Evolutionary conservation across 2,113 vertebrate genomes (phyloP).

Genomic region (Platichthys flesus): DNA sequence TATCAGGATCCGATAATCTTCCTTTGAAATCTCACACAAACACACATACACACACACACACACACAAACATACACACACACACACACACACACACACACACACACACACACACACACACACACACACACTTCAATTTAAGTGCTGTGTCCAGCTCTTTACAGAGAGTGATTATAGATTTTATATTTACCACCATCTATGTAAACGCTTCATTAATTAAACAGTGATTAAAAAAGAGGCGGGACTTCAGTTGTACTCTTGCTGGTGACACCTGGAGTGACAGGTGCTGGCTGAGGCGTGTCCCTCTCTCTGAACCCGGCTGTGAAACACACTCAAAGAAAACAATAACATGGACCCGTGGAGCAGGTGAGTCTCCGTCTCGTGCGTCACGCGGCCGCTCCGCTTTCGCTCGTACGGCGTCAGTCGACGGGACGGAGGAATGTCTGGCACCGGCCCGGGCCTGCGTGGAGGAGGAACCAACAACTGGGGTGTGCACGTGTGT

Average conservation of each 20-base stretch:
- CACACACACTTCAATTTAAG: too few relatives aligned
- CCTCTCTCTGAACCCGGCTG: background rate
- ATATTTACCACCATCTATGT: too few relatives aligned
- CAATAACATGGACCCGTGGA: conserved; percentile 27
- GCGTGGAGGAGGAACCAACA: background rate
- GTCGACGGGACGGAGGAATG: conserved; percentile 53
- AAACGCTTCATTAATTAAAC: too few relatives aligned
- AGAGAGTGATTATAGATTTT: too few relatives aligned
- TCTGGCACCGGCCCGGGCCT: conserved; percentile 51
- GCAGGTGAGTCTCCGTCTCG: conserved; percentile 37
- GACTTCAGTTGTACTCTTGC: too few relatives aligned
- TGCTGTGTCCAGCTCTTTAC: too few relatives aligned
- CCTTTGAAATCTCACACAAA: conserved; percentile 36
- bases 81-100: too few relatives aligned
- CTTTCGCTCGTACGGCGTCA: background rate
- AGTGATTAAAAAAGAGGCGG: too few relatives aligned
- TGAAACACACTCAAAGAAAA: conserved; percentile 40
- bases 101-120: too few relatives aligned
- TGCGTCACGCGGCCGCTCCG: conserved; percentile 43
- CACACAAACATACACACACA: background rate
- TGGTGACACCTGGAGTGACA: background rate
- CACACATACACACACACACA: conserved; percentile 13
- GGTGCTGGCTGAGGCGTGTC: background rate
- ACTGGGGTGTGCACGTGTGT: too few relatives aligned
- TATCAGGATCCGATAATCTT: conserved; percentile 63